Evolutionary conservation across 2,888 invertebrate genomes (phyloP).

Genomic region (Latrodectus hesperus): DNA sequence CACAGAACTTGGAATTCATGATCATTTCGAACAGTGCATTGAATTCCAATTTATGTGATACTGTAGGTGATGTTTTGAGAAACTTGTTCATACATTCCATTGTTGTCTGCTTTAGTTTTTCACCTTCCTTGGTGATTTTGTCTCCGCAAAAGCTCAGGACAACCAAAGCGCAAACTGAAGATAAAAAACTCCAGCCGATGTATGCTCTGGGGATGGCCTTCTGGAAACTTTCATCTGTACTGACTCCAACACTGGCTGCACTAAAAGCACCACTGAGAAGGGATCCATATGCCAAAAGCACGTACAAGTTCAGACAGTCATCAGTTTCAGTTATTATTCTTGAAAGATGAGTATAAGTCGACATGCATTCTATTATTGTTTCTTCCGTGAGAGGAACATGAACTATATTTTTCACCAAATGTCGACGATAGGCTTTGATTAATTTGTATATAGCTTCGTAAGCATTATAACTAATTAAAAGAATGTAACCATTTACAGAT

Average conservation of each 20-base stretch:
- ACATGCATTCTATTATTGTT: background rate
- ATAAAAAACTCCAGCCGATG: background rate
- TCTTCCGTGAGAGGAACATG: background rate
- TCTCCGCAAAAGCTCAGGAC: constrained; percentile 8
- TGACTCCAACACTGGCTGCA: background rate
- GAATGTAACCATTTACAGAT: background rate
- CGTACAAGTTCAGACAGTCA: background rate
- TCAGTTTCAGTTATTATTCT: background rate
- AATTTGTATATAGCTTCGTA: background rate
- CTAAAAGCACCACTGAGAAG: background rate
- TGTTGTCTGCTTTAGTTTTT: constrained; percentile 14
- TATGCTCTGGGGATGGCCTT: background rate
- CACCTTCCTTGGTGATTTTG: constrained; percentile 2
- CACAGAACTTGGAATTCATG: background rate
- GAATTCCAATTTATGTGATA: constrained; percentile 1
- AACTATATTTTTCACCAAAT: background rate
- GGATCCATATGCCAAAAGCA: background rate
- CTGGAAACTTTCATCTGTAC: too few species aligned
- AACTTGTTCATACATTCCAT: background rate
- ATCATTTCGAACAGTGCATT: constrained; percentile 26
- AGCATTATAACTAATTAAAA: background rate
- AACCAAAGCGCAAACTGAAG: background rate
- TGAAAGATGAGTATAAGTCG: background rate
- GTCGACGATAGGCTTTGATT: background rate
- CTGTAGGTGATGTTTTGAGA: constrained; percentile 3